Base-by-base conservation (phyloP, 2,113 vertebrate genomes). In the Myotis lucifugus region DNA sequence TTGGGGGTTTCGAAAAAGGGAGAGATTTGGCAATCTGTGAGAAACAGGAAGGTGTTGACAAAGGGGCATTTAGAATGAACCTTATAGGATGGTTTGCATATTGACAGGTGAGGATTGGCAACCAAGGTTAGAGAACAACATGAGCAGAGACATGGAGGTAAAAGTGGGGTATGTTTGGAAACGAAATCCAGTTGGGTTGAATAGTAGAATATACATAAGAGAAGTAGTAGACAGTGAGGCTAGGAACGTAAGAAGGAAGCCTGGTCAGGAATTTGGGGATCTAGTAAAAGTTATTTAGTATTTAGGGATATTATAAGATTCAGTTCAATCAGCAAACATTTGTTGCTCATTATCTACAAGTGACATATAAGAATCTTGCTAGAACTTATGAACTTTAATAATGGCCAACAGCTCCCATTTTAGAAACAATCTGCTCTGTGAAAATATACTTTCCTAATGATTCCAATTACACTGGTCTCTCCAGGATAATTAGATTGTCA, bases 391-490 rank as follows among this genome's bases (percentile, higher is more conserved):
- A 87, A 78, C 66, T 92, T n/a, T 73, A 14, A 48, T 94, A 54
- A 84, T 61, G 29, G 42, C 70, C 85, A 84, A 4, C 32, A 90
- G 42, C 87, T 29, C 23, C 14, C 23, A 78, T 21, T 67, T 72
- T 3, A 48, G 78, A 81, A 91, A 84, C 25, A 87, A 56, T 32
- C 34, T 89, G 19, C 73, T 78, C 32, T 81, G 18, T 88, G n/a
- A 95, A 93, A 91, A 85, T 88, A 73, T 6, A 25, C n/a, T 79
- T 78, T 89, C 91, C 15, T 73, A 82, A 86, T 72, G 12, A 92
- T 56, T 95, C 54, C 74, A 61, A 48, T 69, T 86, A 95, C 86
- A 73, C 73, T 17, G 50, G n/a, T 78, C 32, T 54, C 21, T 73
- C 29, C 34, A 50, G 50, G 34, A 93, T 87, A 87, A 64, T 82